Evolutionary conservation across 2,797 vertebrate species (phyloP), one percentile per base, ranked within the genome.

Genomic region (Hyperoplus immaculatus): DNA sequence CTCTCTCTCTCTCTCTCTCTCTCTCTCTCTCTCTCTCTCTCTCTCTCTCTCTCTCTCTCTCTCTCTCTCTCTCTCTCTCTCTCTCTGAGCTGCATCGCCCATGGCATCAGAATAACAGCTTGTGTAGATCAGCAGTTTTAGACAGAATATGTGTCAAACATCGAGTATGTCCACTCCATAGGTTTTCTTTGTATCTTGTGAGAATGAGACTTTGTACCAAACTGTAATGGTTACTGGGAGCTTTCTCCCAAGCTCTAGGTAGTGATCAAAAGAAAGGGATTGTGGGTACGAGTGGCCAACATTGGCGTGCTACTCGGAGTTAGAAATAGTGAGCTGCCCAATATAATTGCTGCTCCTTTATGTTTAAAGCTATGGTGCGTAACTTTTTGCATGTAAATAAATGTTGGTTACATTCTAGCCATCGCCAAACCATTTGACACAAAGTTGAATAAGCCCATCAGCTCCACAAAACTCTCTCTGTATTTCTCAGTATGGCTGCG

Each of bases 21-120:
- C 29, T 29, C 29, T 29, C 29, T 29, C 29, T 29, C 29, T 29
- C 29, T 29, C 29, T 29, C 29, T 29, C 29, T 29, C 29, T 29
- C 29, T 29, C 21, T 21, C 21, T 21, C 21, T 21, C 21, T 21
- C 21, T 21, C 21, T 21, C 21, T n/a, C 21, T 21, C 21, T 21
- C 21, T 21, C 21, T 21, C 21, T 21, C 29, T 29, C 29, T 29
- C 29, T 29, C 29, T 29, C 29, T 29, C 29, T 29, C 29, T 29
- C 29, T 29, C 29, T 29, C 65, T 61, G 60, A 16, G 53, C 51
- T 77, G 50, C 56, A 43, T 42, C 0, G 13, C 15, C 41, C 53
- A 36, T 41, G 14, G 29, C 73, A 71, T 65, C 15, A 53, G 60
- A 59, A 47, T 38, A 69, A 56, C 69, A 70, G 16, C 29, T 55